These are phyloP conservation scores for Gyrodactylus salaris DNA, from an alignment of 1,140 invertebrate genomes.

Conservation along the genomic window DNA sequence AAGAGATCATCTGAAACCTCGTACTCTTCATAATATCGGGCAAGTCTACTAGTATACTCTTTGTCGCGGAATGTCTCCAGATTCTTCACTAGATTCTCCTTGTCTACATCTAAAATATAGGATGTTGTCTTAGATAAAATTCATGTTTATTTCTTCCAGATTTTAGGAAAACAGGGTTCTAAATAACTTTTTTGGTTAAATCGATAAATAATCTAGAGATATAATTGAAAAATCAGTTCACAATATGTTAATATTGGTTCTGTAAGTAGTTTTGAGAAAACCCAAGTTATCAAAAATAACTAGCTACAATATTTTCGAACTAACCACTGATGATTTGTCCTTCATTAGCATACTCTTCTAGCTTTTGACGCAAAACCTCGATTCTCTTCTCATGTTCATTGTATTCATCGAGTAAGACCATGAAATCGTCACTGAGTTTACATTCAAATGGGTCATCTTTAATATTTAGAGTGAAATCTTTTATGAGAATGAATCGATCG, in stretches of 20 bases:
- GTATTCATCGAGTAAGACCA: neutral
- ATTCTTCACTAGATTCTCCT: neutral
- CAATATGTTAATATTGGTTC: too few relatives aligned
- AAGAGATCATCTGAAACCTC: neutral
- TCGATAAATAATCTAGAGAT: too few relatives aligned
- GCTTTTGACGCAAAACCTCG: neutral
- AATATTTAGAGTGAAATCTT: neutral
- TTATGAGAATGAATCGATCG: neutral
- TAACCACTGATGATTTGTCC: neutral
- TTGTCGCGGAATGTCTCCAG: neutral
- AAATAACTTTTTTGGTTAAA: too few relatives aligned
- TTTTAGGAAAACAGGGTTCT: too few relatives aligned
- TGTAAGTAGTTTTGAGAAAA: too few relatives aligned
- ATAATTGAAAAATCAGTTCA: too few relatives aligned
- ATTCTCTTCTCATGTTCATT: neutral
- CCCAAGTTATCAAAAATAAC: too few relatives aligned
- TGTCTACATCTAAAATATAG: neutral
- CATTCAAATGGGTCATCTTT: neutral
- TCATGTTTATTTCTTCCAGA: neutral
- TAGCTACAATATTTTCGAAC: neutral
- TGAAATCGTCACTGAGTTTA: neutral
- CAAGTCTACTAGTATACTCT: neutral
- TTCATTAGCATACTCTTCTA: neutral
- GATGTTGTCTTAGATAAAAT: neutral
- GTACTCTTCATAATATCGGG: neutral